Percentiles rank a stretch among this genome's conserved stretches.
These are phyloP conservation scores for Scarus forsteni DNA, from an alignment of 2,797 vertebrate species.

Conservation along the genomic window DNA sequence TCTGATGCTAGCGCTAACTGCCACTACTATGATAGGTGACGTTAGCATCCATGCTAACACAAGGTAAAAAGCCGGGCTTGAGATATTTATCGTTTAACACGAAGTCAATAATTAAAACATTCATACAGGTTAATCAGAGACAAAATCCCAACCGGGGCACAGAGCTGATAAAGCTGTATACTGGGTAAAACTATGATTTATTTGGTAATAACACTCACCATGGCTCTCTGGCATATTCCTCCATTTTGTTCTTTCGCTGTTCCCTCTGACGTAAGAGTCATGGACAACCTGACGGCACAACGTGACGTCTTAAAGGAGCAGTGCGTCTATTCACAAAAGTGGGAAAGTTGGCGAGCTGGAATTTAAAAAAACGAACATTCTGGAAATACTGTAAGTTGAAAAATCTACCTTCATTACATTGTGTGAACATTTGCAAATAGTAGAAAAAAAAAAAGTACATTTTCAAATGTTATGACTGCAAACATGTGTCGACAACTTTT, in stretches of 20 bases:
- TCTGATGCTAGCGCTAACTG: slow-evolving; percentile 19
- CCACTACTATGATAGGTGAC: slow-evolving; percentile 9
- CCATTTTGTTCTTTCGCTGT: slow-evolving; percentile 89
- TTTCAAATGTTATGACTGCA: not conserved
- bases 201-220: slow-evolving; percentile 85
- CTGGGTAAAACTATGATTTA: rapidly evolving
- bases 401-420: not conserved
- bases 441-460: too few species aligned
- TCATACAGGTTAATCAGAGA: rapidly evolving
- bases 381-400: not conserved
- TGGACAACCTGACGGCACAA: slow-evolving; percentile 18
- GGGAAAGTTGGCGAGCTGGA: not conserved
- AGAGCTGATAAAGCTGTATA: rapidly evolving
- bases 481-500: not conserved
- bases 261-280: slow-evolving; percentile 63
- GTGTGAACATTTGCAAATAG: too few species aligned
- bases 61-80: slow-evolving; percentile 5
- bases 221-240: slow-evolving; percentile 95
- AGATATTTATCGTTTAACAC: not conserved
- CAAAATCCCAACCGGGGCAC: rapidly evolving
- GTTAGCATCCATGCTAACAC: slow-evolving; percentile 66
- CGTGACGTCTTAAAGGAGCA: not conserved
- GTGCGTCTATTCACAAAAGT: not conserved
- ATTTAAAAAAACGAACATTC: rapidly evolving
- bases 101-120: not conserved